Conservation (phyloP, 2,888 invertebrate genomes). For the Halocaridina rubra region DNA sequence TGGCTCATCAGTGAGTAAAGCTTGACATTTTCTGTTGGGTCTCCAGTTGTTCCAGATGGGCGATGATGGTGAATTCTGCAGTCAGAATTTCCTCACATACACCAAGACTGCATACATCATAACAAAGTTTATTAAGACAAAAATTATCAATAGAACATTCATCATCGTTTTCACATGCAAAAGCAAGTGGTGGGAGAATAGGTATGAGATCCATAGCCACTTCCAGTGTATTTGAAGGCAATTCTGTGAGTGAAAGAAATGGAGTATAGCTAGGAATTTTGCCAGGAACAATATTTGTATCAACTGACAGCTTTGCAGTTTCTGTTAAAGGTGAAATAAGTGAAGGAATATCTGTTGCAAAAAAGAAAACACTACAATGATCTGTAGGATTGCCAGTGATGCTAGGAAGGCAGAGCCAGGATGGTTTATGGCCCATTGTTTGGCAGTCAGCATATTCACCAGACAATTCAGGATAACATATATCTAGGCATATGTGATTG, state of each 20-base stretch:
- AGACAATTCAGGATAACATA: slow-evolving; percentile 64
- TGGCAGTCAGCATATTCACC: slow-evolving; percentile 69
- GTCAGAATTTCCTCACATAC: slow-evolving; percentile 84
- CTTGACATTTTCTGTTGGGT: slow-evolving; percentile 63
- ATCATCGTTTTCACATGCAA: slow-evolving; percentile 52
- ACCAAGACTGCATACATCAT: slow-evolving; percentile 80
- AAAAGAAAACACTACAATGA: slow-evolving; percentile 63
- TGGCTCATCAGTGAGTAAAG: slow-evolving; percentile 15
- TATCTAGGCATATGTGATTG: slow-evolving; percentile 50
- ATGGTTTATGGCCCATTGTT: slow-evolving; percentile 82
- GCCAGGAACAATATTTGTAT: slow-evolving; percentile 7
- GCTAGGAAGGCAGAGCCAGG: slow-evolving; percentile 74
- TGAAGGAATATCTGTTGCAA: slow-evolving; percentile 5
- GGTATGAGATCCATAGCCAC: neutral
- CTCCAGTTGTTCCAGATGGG: slow-evolving; percentile 74
- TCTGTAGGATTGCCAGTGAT: slow-evolving; percentile 58
- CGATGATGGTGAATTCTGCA: slow-evolving; percentile 86
- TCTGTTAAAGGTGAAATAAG: slow-evolving; percentile 46
- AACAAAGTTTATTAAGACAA: slow-evolving; percentile 53
- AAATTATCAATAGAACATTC: slow-evolving; percentile 50
- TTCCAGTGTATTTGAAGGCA: neutral
- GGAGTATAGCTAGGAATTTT: neutral
- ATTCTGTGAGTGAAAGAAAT: slow-evolving; percentile 10
- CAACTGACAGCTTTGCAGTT: neutral
- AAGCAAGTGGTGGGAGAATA: slow-evolving; percentile 20